phyloP scores from a whole-genome alignment of 2,113 vertebrate genomes.

The Tylochromis polylepis region DNA sequence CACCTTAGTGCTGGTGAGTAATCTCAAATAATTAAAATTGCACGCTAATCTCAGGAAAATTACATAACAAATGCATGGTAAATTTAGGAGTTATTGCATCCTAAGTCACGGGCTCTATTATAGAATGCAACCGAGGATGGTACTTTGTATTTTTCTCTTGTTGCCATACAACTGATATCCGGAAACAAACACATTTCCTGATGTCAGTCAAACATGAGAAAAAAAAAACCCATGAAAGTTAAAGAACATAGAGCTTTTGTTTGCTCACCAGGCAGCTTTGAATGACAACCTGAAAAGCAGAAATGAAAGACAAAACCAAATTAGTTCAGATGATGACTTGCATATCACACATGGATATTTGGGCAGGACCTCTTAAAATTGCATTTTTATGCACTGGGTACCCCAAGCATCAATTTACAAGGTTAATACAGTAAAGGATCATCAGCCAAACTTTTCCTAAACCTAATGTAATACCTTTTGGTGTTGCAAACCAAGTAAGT shows the following conservation, averaged over 20 bases:
- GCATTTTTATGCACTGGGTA: neutral
- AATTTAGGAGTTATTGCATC: neutral
- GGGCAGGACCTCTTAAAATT: neutral
- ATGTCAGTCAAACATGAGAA: too few relatives aligned
- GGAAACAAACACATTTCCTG: rapidly evolving
- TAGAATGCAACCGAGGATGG: neutral
- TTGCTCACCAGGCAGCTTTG: neutral
- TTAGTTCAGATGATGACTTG: neutral
- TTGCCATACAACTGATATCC: neutral
- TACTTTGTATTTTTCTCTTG: neutral
- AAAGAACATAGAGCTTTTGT: neutral
- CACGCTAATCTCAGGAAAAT: neutral
- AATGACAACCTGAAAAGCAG: neutral
- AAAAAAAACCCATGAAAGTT: neutral
- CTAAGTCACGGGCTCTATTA: neutral
- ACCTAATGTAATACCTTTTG: neutral
- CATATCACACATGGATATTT: neutral
- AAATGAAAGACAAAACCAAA: neutral
- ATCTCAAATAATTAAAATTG: neutral
- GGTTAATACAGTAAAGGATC: neutral
- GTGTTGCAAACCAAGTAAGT: neutral
- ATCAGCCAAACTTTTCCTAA: too few relatives aligned
- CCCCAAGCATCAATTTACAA: neutral
- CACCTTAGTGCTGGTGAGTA: too few relatives aligned
- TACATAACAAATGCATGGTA: neutral